phyloP scores from a whole-genome alignment of 2,888 invertebrate species.

The Amphimallon solstitiale region DNA sequence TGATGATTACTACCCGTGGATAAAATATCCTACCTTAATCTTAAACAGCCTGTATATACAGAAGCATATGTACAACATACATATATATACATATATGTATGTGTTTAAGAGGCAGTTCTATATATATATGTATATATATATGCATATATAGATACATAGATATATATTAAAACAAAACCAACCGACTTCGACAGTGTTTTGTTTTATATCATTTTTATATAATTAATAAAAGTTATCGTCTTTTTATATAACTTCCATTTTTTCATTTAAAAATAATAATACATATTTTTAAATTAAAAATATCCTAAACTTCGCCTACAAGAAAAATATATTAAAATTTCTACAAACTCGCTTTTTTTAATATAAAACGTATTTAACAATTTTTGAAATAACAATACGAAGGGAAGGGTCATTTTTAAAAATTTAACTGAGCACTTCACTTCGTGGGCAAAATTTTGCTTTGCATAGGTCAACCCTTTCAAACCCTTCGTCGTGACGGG shows the following conservation, averaged over 20 bases:
- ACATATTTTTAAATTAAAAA: constrained; percentile 20
- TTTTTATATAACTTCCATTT: constrained; percentile 1
- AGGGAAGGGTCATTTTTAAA: constrained; percentile 46
- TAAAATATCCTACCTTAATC: too few species aligned
- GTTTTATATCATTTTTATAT: background rate
- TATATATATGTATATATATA: background rate
- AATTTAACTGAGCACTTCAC: constrained; percentile 40
- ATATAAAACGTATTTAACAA: constrained; percentile 59
- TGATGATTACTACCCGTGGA: too few species aligned
- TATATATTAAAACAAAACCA: too few species aligned
- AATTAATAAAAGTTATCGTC: background rate
- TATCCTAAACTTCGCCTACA: constrained; percentile 45
- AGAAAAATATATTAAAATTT: constrained; percentile 53
- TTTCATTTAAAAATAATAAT: too few species aligned
- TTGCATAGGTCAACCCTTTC: too few species aligned
- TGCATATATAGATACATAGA: background rate
- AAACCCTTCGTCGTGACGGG: too few species aligned
- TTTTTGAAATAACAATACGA: constrained; percentile 57
- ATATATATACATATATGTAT: constrained; percentile 1
- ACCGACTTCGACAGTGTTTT: too few species aligned
- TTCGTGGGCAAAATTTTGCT: constrained; percentile 43
- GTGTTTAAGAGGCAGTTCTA: background rate
- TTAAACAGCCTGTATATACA: too few species aligned
- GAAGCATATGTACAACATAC: background rate
- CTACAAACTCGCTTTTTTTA: constrained; percentile 50